Percentiles rank a stretch among this genome's conserved stretches.
Evolutionary conservation across 2,888 invertebrate species (phyloP).

Genomic region (Mythimna ferrago): DNA sequence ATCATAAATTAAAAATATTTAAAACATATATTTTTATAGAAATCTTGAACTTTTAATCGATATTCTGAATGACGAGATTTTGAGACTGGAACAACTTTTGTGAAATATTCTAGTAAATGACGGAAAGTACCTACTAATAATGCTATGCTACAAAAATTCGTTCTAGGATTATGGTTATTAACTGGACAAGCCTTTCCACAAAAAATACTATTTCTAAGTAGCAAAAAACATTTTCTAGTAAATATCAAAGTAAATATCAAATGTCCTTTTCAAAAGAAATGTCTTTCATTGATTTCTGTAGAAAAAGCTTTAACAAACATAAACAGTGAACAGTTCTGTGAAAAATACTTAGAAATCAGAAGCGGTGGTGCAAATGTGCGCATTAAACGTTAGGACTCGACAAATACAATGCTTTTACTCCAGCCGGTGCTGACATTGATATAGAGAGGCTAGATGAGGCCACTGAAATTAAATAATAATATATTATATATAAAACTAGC

Average conservation of each 20-base stretch:
- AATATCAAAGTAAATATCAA: neutral
- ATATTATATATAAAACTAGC: too few relatives aligned
- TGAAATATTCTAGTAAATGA: too few relatives aligned
- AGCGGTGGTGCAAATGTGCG: constrained; percentile 33
- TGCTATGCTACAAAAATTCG: too few relatives aligned
- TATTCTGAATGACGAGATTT: too few relatives aligned
- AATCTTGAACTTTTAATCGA: too few relatives aligned
- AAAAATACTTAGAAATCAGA: constrained; percentile 49
- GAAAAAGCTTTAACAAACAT: constrained; percentile 15
- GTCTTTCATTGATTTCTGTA: neutral
- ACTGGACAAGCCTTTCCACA: neutral
- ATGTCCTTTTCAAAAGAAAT: neutral
- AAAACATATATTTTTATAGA: too few relatives aligned
- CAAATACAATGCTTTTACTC: constrained; percentile 53
- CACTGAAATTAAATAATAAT: too few relatives aligned
- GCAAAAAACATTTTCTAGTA: neutral
- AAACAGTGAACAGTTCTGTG: constrained; percentile 15
- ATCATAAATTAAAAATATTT: too few relatives aligned
- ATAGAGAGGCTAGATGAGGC: constrained; percentile 6
- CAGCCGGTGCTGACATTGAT: constrained; percentile 24
- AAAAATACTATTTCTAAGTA: neutral
- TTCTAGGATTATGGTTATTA: too few relatives aligned
- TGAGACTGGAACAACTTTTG: too few relatives aligned
- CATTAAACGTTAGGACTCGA: constrained; percentile 42
- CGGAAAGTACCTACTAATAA: too few relatives aligned